Evolutionary conservation across 2,113 vertebrate genomes (phyloP).

Genomic region (Zootoca vivipara): DNA sequence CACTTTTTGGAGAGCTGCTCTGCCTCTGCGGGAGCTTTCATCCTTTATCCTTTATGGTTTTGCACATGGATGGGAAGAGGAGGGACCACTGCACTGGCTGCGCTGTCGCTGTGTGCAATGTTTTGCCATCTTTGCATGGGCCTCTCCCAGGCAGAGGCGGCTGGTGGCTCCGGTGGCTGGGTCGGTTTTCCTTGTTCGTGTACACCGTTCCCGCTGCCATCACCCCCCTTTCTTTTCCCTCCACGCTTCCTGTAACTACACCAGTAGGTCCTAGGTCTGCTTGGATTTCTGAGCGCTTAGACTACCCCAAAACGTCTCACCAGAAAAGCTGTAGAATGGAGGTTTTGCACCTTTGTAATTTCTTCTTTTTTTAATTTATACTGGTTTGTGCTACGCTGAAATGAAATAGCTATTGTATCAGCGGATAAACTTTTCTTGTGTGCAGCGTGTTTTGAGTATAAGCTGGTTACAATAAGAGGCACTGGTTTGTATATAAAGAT

Average conservation of each 20-base stretch:
- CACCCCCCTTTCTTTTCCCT: background rate
- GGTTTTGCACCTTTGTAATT: constrained; percentile 80
- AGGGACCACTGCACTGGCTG: constrained; percentile 1
- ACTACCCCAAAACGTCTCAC: constrained; percentile 70
- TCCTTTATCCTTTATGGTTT: constrained; percentile 54
- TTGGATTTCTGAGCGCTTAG: constrained; percentile 64
- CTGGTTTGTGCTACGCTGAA: constrained; percentile 79
- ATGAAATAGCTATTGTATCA: constrained; percentile 75
- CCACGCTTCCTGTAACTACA: constrained; percentile 63
- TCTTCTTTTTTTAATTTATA: constrained; percentile 81
- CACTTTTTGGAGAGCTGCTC: constrained; percentile 27
- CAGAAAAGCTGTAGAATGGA: constrained; percentile 75
- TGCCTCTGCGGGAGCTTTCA: constrained; percentile 31
- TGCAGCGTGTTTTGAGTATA: constrained; percentile 65
- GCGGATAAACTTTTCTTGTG: constrained; percentile 63
- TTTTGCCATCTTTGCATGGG: constrained; percentile 4
- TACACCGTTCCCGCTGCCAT: too few relatives aligned
- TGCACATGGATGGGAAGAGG: constrained; percentile 68
- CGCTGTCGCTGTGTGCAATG: background rate
- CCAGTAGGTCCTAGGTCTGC: constrained; percentile 70
- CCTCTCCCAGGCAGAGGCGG: constrained; percentile 27
- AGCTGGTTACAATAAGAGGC: constrained; percentile 80
- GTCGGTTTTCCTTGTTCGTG: constrained; percentile 26
- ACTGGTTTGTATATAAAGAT: constrained; percentile 93
- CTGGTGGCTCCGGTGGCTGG: background rate